Evolutionary conservation across 2,888 invertebrate species (phyloP), one percentile per base, ranked within the genome.

Genomic region (Apamea crenata): DNA sequence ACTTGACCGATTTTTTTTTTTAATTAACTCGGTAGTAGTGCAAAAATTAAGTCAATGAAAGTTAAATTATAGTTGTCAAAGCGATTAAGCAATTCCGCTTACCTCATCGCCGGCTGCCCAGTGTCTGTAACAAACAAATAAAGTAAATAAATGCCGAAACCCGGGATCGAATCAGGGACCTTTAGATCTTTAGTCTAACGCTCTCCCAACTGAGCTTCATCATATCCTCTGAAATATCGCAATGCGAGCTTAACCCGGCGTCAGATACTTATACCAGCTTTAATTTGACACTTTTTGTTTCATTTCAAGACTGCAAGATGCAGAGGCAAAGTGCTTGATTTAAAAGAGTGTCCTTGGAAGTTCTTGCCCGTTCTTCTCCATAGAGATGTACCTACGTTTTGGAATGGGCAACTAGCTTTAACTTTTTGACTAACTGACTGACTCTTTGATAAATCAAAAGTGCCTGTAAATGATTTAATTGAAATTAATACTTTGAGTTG

Each of bases 121-220:
- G 82, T 83, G 87, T 91, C 95, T 95, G 92, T 5, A 95, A 94
- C 85, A 90, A 91, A 87, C 0, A 84, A 85, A 77, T 82, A 72
- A 32, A 66, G 67, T 25, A 69, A 78, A 85, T 68, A 83, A 72
- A 83, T 97, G 97, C 97, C 97, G 97, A 97, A 97, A 97, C 97
- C 97, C 93, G 97, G 97, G 97, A 97, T 97, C 97, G 97, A 97
- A 97, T 97, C 97, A 97, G 97, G 97, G 97, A 97, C 97, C 97
- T 97, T 97, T 97, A 97, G 97, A 97, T 97, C 97, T 97, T 97
- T 97, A 97, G 97, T 97, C 97, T 97, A 96, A 97, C 97, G 96
- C 97, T 97, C 97, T 97, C 97, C 97, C 97, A 95, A 97, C 97
- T 97, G 97, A 97, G 67, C 40, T 40, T 10, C 8, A 36, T n/a